Evolutionary conservation across 2,797 vertebrate genomes (phyloP).

Genomic region (Pantherophis vulpinus): DNA sequence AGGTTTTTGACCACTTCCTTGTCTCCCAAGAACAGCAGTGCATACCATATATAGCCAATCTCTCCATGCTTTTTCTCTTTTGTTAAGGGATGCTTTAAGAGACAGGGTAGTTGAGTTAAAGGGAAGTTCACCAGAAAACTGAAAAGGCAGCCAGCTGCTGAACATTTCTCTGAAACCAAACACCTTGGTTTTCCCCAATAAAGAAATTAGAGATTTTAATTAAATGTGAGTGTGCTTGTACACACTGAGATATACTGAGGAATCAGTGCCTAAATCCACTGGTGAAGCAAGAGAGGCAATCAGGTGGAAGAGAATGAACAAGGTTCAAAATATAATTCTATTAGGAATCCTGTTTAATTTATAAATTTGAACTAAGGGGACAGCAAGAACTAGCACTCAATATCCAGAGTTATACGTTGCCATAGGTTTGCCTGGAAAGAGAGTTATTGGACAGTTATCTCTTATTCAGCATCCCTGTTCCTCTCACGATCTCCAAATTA

Average conservation of each 20-base stretch:
- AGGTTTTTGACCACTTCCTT: not conserved
- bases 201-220: not conserved
- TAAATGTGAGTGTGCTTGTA: not conserved
- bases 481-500: not conserved
- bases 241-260: not conserved
- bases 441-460: not conserved
- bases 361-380: not conserved
- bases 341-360: not conserved
- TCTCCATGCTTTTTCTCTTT: not conserved
- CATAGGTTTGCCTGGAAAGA: not conserved
- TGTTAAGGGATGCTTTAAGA: not conserved
- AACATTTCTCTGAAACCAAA: not conserved
- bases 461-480: not conserved
- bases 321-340: not conserved
- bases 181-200: not conserved
- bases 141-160: not conserved
- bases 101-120: not conserved
- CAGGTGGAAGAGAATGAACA: not conserved
- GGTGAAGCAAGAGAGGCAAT: not conserved
- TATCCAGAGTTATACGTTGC: not conserved
- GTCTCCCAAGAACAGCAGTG: not conserved
- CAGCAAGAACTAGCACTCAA: not conserved
- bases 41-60: not conserved
- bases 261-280: not conserved
- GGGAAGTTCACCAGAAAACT: not conserved